A percentile compares a stretch with the other conserved stretches of the same genome.
Evolutionary conservation across 1,140 invertebrate species (phyloP).

Genomic region (Orchesella cincta): DNA sequence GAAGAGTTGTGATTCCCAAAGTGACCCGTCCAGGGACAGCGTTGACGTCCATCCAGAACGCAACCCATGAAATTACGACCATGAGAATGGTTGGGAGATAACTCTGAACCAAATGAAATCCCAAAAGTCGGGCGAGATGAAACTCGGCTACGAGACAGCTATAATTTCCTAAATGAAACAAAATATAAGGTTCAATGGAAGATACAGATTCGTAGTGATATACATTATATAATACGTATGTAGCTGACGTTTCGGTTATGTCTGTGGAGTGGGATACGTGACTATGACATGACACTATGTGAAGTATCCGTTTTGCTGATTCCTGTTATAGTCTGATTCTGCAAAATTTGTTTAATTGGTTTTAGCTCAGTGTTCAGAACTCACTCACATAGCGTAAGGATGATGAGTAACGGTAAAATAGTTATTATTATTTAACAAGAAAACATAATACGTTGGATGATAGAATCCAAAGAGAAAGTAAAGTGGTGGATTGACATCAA

Average conservation of each 20-base stretch:
- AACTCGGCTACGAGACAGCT: conserved; percentile 64
- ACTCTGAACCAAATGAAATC: conserved; percentile 67
- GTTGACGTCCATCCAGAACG: conserved; percentile 68
- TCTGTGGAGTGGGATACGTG: neutral
- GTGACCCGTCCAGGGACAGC: conserved; percentile 67
- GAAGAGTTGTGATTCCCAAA: conserved; percentile 64
- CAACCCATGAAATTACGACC: conserved; percentile 69
- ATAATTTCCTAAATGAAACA: conserved; percentile 61
- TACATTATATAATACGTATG: neutral
- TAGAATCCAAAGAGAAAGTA: too few species aligned
- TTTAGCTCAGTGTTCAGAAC: too few species aligned
- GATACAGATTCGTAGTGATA: too few species aligned
- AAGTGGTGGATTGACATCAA: too few species aligned
- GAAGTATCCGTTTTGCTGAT: neutral
- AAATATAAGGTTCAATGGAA: neutral
- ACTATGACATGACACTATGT: neutral
- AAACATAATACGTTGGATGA: too few species aligned
- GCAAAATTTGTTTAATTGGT: neutral
- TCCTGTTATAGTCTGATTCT: neutral
- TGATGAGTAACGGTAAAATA: too few species aligned
- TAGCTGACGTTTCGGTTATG: neutral
- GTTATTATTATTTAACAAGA: too few species aligned
- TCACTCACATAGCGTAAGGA: too few species aligned
- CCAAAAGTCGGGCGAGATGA: conserved; percentile 61
- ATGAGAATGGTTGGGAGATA: conserved; percentile 68